Base-by-base conservation (phyloP, 2,888 invertebrate species). In the Lochmaea capreae region DNA sequence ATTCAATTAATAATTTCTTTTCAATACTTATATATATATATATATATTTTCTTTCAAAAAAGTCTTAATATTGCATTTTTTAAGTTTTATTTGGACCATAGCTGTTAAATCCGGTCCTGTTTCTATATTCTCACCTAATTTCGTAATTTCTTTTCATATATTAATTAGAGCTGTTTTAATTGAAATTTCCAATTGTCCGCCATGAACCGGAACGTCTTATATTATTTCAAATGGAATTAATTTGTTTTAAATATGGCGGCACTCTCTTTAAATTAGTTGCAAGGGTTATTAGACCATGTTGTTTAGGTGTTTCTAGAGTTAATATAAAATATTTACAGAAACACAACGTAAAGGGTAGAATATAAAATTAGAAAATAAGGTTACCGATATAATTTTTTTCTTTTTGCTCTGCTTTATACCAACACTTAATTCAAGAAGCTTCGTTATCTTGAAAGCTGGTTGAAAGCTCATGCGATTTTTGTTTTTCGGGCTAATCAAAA, bases 151-250 rank as follows among this genome's bases (percentile, higher is more conserved):
- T 57, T 68, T 72, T 72, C 75, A 72, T 75, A 75, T 72, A 75
- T 75, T 75, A 75, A 75, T 75, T 75, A 75, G 72, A 14, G 54
- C 49, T 12, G 72, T 57, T 69, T 54, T 72, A 72, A 72, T 75
- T 75, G 67, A 67, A 62, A 66, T 75, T 75, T 69, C 12, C 46
- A 74, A 57, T 63, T 59, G 39, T 69, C 49, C 42, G 49, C 58
- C 18, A 52, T 62, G 70, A 62, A 73, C 54, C 57, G 65, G 54
- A 46, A 71, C 22, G 65, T 71, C 67, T 70, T 59, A 54, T 57
- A 26, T 66, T 67, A 65, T 68, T 73, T 58, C 68, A 52, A 52
- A 18, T 65, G 72, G 68, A 68, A 73, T 62, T 62, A 69, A 62
- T 62, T 61, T 26, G 43, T 62, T 62, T 33, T 69, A 69, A 69